phyloP scores from a whole-genome alignment of 2,888 invertebrate species.

The Dryococelus australis region DNA sequence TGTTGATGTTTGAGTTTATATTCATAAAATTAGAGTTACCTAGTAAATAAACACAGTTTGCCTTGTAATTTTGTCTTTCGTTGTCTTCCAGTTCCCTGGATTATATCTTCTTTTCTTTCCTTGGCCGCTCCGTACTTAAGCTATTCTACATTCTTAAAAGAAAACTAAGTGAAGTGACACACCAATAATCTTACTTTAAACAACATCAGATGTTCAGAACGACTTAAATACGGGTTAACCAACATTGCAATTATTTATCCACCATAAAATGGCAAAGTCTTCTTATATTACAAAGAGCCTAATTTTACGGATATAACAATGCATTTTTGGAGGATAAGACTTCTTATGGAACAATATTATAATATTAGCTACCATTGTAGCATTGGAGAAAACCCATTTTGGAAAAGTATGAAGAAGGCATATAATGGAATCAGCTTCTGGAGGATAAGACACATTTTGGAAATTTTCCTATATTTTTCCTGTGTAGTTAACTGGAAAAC shows the following conservation, averaged over 20 bases:
- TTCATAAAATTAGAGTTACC: background rate
- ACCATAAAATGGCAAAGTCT: background rate
- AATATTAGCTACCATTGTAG: background rate
- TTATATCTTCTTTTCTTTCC: background rate
- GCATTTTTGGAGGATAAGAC: background rate
- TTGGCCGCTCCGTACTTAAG: background rate
- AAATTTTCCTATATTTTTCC: background rate
- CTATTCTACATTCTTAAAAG: background rate
- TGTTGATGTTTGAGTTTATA: background rate
- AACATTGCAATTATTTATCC: too few relatives aligned
- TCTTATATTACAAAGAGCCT: background rate
- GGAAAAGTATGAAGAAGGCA: constrained; percentile 1
- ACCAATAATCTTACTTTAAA: too few relatives aligned
- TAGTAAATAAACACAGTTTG: background rate
- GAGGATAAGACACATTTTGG: constrained; percentile 11
- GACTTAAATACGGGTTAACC: too few relatives aligned
- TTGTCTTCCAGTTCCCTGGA: background rate
- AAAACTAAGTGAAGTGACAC: too few relatives aligned
- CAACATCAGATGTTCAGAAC: too few relatives aligned
- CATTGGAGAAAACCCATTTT: constrained; percentile 11
- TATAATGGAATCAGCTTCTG: background rate
- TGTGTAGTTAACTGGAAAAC: background rate
- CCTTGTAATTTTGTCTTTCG: background rate
- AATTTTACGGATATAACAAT: too few relatives aligned
- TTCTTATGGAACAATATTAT: background rate